Base-by-base conservation (phyloP, 2,113 vertebrate genomes). In the Gadus macrocephalus region DNA sequence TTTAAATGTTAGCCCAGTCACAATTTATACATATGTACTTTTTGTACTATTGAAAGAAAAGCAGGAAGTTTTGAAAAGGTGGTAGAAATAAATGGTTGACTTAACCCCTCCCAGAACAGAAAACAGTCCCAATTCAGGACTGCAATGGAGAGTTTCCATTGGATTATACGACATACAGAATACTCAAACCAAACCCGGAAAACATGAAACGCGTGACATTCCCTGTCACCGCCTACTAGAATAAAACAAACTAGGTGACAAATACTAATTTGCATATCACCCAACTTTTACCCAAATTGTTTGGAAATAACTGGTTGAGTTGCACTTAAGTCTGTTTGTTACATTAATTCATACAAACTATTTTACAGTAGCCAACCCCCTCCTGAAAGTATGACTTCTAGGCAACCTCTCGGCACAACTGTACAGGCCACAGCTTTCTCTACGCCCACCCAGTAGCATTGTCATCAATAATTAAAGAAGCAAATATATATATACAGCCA, bases 1-100 rank as follows among this genome's bases (percentile, higher is more conserved):
- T 92, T 92, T 89, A 91, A 92, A 91, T 89, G 93, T 96, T 94
- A 95, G 94, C 93, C 42, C 77, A 92, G 95, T 95, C 93, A 93
- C 89, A 95, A 93, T 95, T 91, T 95, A 94, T 96, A 96, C 94
- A 96, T 95, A 96, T 96, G 94, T 96, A 96, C 93, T 89, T 90
- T 88, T 89, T 85, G 72, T 75, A 77, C 65, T 79, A 64, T 83
- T 81, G 83, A 90, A 82, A 87, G 83, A 88, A 81, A 87, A 89
- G 88, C 86, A 85, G 79, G 79, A 86, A 87, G 85, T 86, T 87
- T 86, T 89, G 84, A 77, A 80, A 75, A 84, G 78, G 72, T 64
- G 70, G 77, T 78, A 79, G 78, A 74, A 67, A 68, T 81, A 73
- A 67, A 70, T 83, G 74, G 62, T 63, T 3, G 1, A n/a, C n/a